phyloP scores from a whole-genome alignment of 2,797 vertebrate species.

The Gadopsis bispinosus region DNA sequence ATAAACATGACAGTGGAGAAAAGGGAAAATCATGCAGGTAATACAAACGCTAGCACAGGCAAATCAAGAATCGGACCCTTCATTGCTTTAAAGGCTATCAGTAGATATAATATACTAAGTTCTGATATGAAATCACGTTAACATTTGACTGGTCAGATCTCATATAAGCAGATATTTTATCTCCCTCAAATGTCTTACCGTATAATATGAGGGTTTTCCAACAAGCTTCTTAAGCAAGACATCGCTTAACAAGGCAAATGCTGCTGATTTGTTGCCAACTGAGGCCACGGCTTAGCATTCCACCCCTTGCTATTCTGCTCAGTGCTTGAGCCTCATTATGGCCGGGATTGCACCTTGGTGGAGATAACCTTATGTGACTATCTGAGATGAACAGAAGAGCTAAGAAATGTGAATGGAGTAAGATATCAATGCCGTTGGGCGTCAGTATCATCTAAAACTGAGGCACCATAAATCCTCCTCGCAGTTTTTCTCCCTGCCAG shows the following conservation, averaged over 20 bases:
- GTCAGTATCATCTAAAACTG: conserved; percentile 38
- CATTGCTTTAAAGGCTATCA: conserved; percentile 6
- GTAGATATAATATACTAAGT: not conserved
- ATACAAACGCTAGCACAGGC: conserved; percentile 10
- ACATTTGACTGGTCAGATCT: conserved; percentile 35
- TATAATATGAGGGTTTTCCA: conserved; percentile 41
- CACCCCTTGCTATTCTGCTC: conserved; percentile 65
- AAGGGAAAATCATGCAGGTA: conserved; percentile 34
- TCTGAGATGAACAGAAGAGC: conserved; percentile 66
- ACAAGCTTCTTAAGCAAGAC: conserved; percentile 49
- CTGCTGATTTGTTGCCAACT: conserved; percentile 52
- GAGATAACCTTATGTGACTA: conserved; percentile 77
- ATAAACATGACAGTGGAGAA: conserved; percentile 47
- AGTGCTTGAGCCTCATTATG: conserved; percentile 66
- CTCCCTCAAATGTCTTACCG: not conserved
- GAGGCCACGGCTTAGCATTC: conserved; percentile 58
- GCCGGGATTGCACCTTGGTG: conserved; percentile 60
- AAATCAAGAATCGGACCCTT: not conserved
- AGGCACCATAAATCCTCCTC: conserved; percentile 26
- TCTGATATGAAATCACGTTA: conserved; percentile 6
- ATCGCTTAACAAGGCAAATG: conserved; percentile 54
- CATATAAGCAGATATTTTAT: conserved; percentile 39
- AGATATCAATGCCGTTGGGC: conserved; percentile 53
- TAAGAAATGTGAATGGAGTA: conserved; percentile 48
- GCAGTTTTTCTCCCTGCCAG: not conserved